Evolutionary conservation across 2,888 invertebrate genomes (phyloP).

Genomic region (Tryphoninae sp.): DNA sequence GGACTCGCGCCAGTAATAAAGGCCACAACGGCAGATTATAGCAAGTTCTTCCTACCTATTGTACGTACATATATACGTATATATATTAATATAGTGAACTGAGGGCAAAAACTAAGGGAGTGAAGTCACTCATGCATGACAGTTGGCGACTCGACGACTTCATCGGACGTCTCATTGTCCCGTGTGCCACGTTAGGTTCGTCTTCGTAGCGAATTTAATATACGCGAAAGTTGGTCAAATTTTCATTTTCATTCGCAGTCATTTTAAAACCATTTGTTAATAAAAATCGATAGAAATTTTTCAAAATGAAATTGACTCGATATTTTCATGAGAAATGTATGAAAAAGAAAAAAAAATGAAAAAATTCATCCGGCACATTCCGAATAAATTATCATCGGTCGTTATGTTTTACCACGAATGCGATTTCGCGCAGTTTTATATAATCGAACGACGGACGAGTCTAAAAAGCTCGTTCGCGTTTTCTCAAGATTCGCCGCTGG

Average conservation of each 20-base stretch:
- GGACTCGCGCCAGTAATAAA: constrained; percentile 46
- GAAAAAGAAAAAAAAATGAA: too few relatives aligned
- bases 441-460: too few relatives aligned
- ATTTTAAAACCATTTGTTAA: too few relatives aligned
- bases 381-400: neutral
- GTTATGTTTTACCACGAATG: neutral
- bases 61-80: constrained; percentile 1
- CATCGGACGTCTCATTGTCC: constrained; percentile 28
- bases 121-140: constrained; percentile 56
- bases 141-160: constrained; percentile 52
- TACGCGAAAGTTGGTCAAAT: constrained; percentile 6
- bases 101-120: constrained; percentile 43
- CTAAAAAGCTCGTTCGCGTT: neutral
- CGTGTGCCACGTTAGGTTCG: neutral
- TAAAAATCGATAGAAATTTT: too few relatives aligned
- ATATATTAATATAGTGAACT: constrained; percentile 6
- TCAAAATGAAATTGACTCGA: too few relatives aligned
- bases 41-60: constrained; percentile 26
- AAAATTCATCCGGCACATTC: too few relatives aligned
- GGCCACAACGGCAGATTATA: constrained; percentile 29
- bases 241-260: neutral
- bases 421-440: neutral
- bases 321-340: too few relatives aligned
- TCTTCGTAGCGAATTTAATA: constrained; percentile 1
- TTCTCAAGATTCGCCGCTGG: neutral